Evolutionary conservation across 2,888 invertebrate species (phyloP).

Genomic region (Xylota sylvarum): DNA sequence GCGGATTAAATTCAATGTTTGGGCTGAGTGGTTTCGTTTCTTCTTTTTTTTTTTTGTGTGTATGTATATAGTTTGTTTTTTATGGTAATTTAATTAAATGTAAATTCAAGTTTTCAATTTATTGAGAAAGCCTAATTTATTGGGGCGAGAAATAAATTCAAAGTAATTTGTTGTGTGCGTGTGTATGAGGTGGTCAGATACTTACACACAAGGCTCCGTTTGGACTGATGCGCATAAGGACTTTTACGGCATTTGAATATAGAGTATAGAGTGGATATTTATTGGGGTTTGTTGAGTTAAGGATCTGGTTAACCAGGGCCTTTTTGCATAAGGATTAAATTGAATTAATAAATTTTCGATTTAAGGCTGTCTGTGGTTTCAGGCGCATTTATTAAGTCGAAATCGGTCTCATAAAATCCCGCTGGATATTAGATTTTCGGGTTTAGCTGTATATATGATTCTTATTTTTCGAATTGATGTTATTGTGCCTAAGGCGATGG

Average conservation of each 20-base stretch:
- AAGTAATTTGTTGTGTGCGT: constrained; percentile 55
- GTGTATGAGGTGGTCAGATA: constrained; percentile 31
- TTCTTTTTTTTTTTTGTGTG: constrained; percentile 13
- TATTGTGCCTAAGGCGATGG: no score
- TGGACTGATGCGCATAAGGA: constrained; percentile 11
- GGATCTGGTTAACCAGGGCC: constrained; percentile 53
- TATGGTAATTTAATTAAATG: constrained; percentile 73
- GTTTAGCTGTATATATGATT: not conserved
- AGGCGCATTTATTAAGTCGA: constrained; percentile 14
- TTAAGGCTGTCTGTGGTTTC: constrained; percentile 6
- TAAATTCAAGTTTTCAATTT: constrained; percentile 73
- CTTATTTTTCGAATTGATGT: not conserved
- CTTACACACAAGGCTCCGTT: constrained; percentile 4
- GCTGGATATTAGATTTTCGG: no score
- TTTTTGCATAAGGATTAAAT: constrained; percentile 26
- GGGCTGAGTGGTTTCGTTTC: not conserved
- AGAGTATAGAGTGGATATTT: constrained; percentile 53
- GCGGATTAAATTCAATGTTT: constrained; percentile 59
- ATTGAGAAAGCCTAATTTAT: constrained; percentile 61
- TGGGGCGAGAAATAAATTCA: constrained; percentile 46
- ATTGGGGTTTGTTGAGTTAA: constrained; percentile 62
- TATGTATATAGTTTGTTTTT: constrained; percentile 32
- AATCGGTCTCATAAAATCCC: constrained; percentile 7
- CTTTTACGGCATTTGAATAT: constrained; percentile 54
- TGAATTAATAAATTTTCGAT: constrained; percentile 70